phyloP scores from a whole-genome alignment of 2,113 vertebrate species.

The Sorex fumeus region DNA sequence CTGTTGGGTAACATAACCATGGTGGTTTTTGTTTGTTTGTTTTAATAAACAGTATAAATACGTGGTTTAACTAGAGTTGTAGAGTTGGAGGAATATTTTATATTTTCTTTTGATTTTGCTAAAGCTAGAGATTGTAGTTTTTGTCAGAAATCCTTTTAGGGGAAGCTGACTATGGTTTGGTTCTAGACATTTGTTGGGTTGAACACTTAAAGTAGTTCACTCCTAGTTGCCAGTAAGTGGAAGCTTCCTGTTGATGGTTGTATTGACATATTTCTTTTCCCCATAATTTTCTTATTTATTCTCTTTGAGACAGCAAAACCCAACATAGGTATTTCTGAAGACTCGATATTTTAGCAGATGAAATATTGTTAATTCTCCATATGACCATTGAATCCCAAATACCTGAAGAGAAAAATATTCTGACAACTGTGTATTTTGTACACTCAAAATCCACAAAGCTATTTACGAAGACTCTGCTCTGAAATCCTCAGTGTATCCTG shows the following conservation, averaged over 20 bases:
- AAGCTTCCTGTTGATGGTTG: background rate
- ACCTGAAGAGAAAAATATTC: conserved; percentile 18
- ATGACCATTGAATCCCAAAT: conserved; percentile 33
- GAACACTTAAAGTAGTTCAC: background rate
- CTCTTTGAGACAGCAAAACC: background rate
- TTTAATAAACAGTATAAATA: conserved; percentile 6
- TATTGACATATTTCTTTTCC: background rate
- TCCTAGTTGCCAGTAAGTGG: background rate
- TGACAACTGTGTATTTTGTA: conserved; percentile 47
- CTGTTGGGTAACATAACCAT: background rate
- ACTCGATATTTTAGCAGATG: background rate
- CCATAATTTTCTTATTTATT: background rate
- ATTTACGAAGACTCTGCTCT: conserved; percentile 61
- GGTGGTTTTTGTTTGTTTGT: background rate
- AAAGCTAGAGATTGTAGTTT: background rate
- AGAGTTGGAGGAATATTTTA: background rate
- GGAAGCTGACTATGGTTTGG: background rate
- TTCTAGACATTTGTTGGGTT: background rate
- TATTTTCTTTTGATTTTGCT: background rate
- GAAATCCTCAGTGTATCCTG: conserved; percentile 24
- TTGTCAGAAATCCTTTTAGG: background rate
- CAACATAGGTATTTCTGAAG: background rate
- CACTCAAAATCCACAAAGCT: conserved; percentile 37
- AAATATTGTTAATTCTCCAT: background rate
- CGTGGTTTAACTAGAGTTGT: background rate